Evolutionary conservation across 1,140 invertebrate genomes (phyloP).

Genomic region (Bombus fervidus): DNA sequence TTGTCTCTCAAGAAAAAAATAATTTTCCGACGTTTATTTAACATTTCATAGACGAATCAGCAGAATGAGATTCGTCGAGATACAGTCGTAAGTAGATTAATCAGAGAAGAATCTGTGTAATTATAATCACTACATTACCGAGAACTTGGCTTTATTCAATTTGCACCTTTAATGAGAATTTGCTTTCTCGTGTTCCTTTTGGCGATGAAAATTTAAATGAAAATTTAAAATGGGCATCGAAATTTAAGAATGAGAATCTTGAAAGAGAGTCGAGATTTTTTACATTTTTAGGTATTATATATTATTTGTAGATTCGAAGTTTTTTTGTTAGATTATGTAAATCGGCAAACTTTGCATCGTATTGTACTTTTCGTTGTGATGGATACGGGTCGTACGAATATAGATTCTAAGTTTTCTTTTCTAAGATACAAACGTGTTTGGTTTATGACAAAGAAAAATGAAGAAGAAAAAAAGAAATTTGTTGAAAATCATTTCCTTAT

Average conservation of each 20-base stretch:
- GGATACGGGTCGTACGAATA: no score
- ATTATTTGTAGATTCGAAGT: neutral
- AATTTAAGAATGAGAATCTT: no score
- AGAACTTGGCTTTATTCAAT: neutral
- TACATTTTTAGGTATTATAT: neutral
- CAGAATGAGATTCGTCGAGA: neutral
- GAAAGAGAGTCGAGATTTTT: no score
- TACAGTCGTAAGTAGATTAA: neutral
- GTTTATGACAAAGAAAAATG: no score
- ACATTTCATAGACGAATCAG: neutral
- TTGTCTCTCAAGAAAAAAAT: no score
- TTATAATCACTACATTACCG: slow-evolving; percentile 3
- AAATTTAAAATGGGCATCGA: no score
- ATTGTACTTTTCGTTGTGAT: no score
- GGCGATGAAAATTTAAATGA: no score
- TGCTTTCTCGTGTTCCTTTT: no score
- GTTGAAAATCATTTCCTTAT: neutral
- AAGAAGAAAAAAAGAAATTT: no score
- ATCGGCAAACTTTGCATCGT: neutral
- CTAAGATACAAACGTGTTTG: no score
- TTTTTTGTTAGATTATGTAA: neutral
- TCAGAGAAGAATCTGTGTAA: slow-evolving; percentile 11
- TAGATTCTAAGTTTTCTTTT: no score
- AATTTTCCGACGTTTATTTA: neutral
- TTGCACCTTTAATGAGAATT: neutral